Evolutionary conservation across 2,113 vertebrate genomes (phyloP).

Genomic region (Leptosomus discolor): DNA sequence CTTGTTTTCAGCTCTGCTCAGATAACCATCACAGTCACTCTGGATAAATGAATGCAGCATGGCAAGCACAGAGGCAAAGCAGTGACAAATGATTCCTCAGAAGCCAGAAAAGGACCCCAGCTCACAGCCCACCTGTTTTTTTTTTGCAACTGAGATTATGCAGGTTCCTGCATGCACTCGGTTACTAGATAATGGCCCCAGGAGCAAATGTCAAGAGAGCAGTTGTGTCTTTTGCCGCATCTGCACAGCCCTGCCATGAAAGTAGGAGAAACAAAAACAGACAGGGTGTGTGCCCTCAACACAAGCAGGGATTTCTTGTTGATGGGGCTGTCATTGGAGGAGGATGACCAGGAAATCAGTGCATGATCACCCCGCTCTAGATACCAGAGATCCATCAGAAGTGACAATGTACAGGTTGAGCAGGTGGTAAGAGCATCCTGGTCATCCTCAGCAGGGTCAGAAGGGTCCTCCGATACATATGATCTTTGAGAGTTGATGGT

Average conservation of each 20-base stretch:
- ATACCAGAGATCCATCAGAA: not conserved
- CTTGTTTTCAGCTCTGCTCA: not conserved
- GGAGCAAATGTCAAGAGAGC: not conserved
- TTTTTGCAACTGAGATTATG: not conserved
- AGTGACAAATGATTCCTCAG: not conserved
- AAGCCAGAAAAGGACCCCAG: not conserved
- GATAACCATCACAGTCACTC: not conserved
- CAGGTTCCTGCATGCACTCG: not conserved
- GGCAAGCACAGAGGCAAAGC: not conserved
- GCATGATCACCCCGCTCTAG: not conserved
- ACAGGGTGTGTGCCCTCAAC: not conserved
- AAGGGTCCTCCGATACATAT: not conserved
- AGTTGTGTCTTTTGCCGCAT: not conserved
- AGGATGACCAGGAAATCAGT: not conserved
- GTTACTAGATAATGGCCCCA: not conserved
- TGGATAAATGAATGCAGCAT: not conserved
- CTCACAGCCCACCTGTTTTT: not conserved
- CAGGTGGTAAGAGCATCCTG: not conserved
- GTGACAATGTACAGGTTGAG: accelerated
- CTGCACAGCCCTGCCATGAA: not conserved
- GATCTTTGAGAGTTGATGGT: not conserved
- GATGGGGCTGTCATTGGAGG: not conserved
- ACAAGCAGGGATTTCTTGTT: not conserved
- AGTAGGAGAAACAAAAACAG: not conserved
- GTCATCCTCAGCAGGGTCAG: not conserved